Evolutionary conservation across 2,797 vertebrate genomes (phyloP).

Genomic region (Allobates femoralis): DNA sequence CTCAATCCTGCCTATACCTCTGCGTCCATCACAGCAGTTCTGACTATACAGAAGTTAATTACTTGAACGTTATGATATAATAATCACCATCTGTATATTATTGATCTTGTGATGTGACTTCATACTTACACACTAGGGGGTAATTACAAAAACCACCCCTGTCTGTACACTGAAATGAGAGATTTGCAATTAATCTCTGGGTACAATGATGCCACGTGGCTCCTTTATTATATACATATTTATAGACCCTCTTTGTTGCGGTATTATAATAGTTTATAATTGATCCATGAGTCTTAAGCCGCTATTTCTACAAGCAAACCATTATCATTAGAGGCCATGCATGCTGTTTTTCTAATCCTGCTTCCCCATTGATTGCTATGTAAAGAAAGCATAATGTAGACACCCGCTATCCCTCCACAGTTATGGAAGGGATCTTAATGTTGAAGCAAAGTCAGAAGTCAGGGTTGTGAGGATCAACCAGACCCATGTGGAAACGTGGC

Average conservation of each 20-base stretch:
- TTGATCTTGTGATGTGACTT: background rate
- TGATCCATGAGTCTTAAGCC: background rate
- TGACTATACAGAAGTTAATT: background rate
- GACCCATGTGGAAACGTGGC: no score
- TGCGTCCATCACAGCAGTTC: background rate
- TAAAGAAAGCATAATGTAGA: background rate
- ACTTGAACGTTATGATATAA: background rate
- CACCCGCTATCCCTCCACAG: no score
- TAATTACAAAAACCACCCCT: background rate
- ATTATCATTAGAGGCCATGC: no score
- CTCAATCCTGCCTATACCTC: background rate
- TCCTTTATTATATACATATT: background rate
- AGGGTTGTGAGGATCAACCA: no score
- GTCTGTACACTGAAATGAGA: background rate
- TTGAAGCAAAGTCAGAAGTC: no score
- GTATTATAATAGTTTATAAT: background rate
- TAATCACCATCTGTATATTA: background rate
- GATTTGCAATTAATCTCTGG: slow-evolving; percentile 21
- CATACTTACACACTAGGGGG: background rate
- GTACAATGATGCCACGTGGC: background rate
- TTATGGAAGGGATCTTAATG: no score
- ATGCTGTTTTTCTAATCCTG: background rate
- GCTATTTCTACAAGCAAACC: background rate
- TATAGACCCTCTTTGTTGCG: background rate
- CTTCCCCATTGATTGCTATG: background rate